Evolutionary conservation across 2,888 invertebrate species (phyloP).

Genomic region (Ectropis crepuscularia): DNA sequence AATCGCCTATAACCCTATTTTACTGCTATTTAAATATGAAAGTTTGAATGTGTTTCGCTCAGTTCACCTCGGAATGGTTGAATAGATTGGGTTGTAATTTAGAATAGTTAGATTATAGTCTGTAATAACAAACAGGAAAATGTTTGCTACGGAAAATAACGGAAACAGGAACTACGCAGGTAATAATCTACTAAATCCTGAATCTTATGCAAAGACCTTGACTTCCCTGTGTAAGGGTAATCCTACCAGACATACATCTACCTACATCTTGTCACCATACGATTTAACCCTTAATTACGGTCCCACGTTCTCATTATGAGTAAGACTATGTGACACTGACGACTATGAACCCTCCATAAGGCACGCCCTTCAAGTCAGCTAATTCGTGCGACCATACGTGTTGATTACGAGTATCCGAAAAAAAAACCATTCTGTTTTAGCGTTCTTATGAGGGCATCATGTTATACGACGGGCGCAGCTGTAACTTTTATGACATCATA

Average conservation of each 20-base stretch:
- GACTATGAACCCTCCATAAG: slow-evolving; percentile 15
- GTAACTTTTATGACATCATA: slow-evolving; percentile 26
- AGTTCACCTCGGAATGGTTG: too few relatives aligned
- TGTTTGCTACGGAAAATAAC: too few relatives aligned
- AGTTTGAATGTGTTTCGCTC: too few relatives aligned
- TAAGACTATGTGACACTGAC: slow-evolving; percentile 17
- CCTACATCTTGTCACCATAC: not conserved
- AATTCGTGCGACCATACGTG: slow-evolving; percentile 11
- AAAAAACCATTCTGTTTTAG: slow-evolving; percentile 31
- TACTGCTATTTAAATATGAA: too few relatives aligned
- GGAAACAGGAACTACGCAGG: too few relatives aligned
- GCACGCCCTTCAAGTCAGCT: slow-evolving; percentile 12
- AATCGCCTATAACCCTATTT: too few relatives aligned
- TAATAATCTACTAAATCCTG: too few relatives aligned
- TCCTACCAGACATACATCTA: not conserved
- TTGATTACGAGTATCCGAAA: slow-evolving; percentile 25
- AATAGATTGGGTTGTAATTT: too few relatives aligned
- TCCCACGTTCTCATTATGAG: slow-evolving; percentile 13
- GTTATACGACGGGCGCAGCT: slow-evolving; percentile 33
- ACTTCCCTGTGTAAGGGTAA: not conserved
- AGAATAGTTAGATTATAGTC: too few relatives aligned
- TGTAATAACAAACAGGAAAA: too few relatives aligned
- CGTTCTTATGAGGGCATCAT: slow-evolving; percentile 25
- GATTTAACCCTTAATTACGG: slow-evolving; percentile 22
- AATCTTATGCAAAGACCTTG: not conserved